These are phyloP conservation scores for Cebidichthys violaceus DNA, from an alignment of 2,113 vertebrate genomes.

Conservation along the genomic window DNA sequence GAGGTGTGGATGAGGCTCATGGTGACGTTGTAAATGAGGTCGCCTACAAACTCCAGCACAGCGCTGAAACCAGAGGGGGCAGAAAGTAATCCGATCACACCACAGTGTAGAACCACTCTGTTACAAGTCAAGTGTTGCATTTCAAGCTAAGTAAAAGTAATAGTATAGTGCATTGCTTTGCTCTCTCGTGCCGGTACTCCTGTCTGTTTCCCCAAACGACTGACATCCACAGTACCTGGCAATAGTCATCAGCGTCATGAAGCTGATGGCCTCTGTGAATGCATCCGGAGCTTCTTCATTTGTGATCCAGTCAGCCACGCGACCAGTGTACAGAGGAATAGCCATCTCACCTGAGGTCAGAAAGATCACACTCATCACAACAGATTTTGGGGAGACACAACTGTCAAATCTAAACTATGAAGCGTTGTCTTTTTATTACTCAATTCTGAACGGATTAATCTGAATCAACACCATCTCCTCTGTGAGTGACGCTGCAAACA, in stretches of 20 bases:
- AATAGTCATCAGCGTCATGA: conserved; percentile 81
- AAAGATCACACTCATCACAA: neutral
- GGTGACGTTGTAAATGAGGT: conserved; percentile 83
- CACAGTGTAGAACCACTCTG: neutral
- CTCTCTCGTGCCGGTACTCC: too few relatives aligned
- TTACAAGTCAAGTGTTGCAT: neutral
- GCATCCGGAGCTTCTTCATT: conserved; percentile 81
- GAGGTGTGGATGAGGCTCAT: conserved; percentile 84
- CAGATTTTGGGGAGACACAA: neutral
- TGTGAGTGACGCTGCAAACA: neutral
- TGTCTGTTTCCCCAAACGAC: too few relatives aligned
- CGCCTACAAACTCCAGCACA: conserved; percentile 83
- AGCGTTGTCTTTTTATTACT: neutral
- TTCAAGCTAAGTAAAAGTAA: neutral
- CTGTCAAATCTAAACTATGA: neutral
- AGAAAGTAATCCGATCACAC: neutral
- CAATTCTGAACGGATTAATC: too few relatives aligned
- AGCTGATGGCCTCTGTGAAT: conserved; percentile 80
- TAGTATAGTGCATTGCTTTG: neutral
- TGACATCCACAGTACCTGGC: conserved; percentile 70
- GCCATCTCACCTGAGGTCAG: conserved; percentile 84
- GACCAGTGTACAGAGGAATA: conserved; percentile 83
- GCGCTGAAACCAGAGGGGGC: conserved; percentile 70
- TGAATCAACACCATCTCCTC: too few relatives aligned
- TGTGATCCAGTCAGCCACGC: conserved; percentile 84